Evolutionary conservation across 1,140 invertebrate species (phyloP).

Genomic region (Drosophila azteca): DNA sequence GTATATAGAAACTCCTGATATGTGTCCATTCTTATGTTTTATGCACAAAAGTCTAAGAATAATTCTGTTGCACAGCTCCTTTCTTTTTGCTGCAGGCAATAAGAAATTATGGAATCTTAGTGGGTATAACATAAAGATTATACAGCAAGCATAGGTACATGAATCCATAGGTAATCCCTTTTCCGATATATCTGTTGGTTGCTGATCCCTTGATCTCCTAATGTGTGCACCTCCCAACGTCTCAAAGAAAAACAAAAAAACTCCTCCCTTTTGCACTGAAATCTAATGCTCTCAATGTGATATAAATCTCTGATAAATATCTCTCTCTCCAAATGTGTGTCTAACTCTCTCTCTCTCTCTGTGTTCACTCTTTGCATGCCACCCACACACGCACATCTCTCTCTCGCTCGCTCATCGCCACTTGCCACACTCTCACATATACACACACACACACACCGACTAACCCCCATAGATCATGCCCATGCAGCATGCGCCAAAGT

Average conservation of each 20-base stretch:
- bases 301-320: conserved; percentile 33
- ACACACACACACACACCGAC: conserved; percentile 20
- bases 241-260: too few species aligned
- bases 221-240: background rate
- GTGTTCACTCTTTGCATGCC: conserved; percentile 63
- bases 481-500: conserved; percentile 83
- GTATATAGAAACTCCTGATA: too few species aligned
- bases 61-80: too few species aligned
- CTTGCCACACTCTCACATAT: conserved; percentile 28
- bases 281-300: conserved; percentile 8
- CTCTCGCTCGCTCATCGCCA: conserved; percentile 30
- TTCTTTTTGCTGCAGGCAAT: too few species aligned
- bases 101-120: too few species aligned
- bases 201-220: too few species aligned
- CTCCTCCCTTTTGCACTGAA: background rate
- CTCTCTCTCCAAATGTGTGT: conserved; percentile 50
- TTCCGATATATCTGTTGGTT: too few species aligned
- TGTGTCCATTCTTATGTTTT: too few species aligned
- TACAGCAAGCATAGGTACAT: too few species aligned
- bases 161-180: too few species aligned
- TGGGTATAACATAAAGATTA: too few species aligned
- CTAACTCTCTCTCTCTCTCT: conserved; percentile 45
- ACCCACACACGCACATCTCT: conserved; percentile 31
- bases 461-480: conserved; percentile 74
- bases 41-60: too few species aligned